Evolutionary conservation across 2,797 vertebrate species (phyloP), one percentile per base, ranked within the genome.

Genomic region (Tapera naevia): DNA sequence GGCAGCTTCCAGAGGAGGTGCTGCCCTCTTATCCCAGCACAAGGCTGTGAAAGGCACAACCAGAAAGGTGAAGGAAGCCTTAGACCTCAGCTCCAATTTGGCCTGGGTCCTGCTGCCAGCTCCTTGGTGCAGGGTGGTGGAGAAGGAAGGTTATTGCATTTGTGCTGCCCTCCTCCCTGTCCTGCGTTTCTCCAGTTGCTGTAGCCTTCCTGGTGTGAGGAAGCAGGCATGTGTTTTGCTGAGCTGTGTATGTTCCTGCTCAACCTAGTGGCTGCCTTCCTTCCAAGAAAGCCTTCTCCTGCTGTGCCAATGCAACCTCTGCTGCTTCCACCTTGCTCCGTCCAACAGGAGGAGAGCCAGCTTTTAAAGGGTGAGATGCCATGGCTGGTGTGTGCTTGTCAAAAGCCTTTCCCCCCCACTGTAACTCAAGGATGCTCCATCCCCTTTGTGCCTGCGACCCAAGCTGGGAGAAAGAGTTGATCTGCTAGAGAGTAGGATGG

Each of bases 31-130:
- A 13, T 2, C 72, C 30, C 37, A 65, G 80, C 66, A 53, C 61
- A 46, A 86, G 64, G 79, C 54, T 93, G 15, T 3, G 39, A 53
- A 95, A 96, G 86, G 91, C 81, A 79, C 88, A 56, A 56, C 50
- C 41, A 65, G 76, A 82, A 71, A 86, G 75, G 60, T 35, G 73
- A 69, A 91, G 22, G 65, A 80, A 92, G 79, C 54, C 54, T 69
- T 32, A 32, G 51, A 58, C 45, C 56, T 73, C n/a, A 48, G 39
- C 48, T 86, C 27, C 50, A 39, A 3, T 32, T 19, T 60, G 75
- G 64, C 62, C 61, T 28, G 65, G 60, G 17, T 84, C 37, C 61
- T 70, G 64, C 65, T 79, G 54, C 80, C 23, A 30, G 4, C 58
- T 81, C 78, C 46, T 64, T n/a, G 17, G 57, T 16, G 62, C 80